Base-by-base conservation (phyloP, 2,113 vertebrate species). In the Chitala chitala region DNA sequence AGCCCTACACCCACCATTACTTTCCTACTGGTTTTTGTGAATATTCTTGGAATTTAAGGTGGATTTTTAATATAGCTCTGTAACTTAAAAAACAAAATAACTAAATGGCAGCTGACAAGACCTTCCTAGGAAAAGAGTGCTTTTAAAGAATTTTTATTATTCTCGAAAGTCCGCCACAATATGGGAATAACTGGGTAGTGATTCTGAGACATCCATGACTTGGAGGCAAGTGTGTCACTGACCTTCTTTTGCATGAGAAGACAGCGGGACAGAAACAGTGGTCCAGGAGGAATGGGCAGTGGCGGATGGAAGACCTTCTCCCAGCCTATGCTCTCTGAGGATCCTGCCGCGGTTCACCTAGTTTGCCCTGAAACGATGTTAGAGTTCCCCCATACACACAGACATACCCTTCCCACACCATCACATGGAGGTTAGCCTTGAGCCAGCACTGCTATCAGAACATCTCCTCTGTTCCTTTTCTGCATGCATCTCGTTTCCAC, bases 71-170 rank as follows among this genome's bases (percentile, higher is more conserved):
- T 64, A 51, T 42, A 74, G 24, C 44, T 73, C 48, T 64, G 50
- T 36, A 70, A 81, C 77, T 78, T 81, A 80, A 42, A 51, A 73
- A 83, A 81, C 78, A 81, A 33, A 38, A 71, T n/a, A n/a, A n/a
- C n/a, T n/a, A n/a, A n/a, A n/a, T n/a, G n/a, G n/a, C n/a, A n/a
- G n/a, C n/a, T n/a, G n/a, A n/a, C n/a, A n/a, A n/a, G n/a, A n/a
- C n/a, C 71, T 63, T 76, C 74, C 69, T 54, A n/a, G 61, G 68
- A 64, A 70, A 69, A 51, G 44, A 38, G 40, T n/a, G 44, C 36
- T 69, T 55, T 40, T 24, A 17, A 9, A 29, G 4, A 26, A 42
- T 73, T 44, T 29, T 73, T 48, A 1, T 31, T 56, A 56, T 26
- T 56, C 5, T 42, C 12, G 40, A 40, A 42, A 59, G 17, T 68